Evolutionary conservation across 2,113 vertebrate species (phyloP).

Genomic region (Propithecus coquereli): DNA sequence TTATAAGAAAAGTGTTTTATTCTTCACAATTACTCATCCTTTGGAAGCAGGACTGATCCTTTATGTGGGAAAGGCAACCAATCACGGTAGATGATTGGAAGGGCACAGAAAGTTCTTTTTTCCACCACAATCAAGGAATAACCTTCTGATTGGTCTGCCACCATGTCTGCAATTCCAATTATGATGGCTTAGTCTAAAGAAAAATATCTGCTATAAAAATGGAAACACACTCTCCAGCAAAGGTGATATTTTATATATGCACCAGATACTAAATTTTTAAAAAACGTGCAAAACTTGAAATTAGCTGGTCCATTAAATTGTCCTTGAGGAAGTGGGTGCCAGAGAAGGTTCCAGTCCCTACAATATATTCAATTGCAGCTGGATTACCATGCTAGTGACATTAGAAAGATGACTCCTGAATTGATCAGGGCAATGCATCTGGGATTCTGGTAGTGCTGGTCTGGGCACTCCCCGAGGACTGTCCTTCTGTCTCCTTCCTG

Average conservation of each 20-base stretch:
- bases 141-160: background rate
- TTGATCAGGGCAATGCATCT: background rate
- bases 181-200: background rate
- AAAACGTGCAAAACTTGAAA: background rate
- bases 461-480: background rate
- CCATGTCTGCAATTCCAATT: conserved; percentile 26
- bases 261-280: background rate
- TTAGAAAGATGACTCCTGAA: background rate
- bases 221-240: background rate
- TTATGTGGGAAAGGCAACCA: conserved; percentile 38
- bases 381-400: background rate
- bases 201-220: conserved; percentile 19
- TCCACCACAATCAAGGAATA: background rate
- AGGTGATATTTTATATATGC: background rate
- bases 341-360: background rate
- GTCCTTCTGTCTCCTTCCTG: background rate
- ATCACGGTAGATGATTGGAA: conserved; percentile 26
- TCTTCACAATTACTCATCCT: conserved; percentile 55
- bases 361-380: background rate
- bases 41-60: conserved; percentile 3
- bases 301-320: background rate
- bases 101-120: background rate
- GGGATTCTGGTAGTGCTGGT: background rate
- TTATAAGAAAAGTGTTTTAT: conserved; percentile 63
- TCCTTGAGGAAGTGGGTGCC: background rate